Base-by-base conservation (phyloP, 2,797 vertebrate species). In the Schizothorax lantsangensis region DNA sequence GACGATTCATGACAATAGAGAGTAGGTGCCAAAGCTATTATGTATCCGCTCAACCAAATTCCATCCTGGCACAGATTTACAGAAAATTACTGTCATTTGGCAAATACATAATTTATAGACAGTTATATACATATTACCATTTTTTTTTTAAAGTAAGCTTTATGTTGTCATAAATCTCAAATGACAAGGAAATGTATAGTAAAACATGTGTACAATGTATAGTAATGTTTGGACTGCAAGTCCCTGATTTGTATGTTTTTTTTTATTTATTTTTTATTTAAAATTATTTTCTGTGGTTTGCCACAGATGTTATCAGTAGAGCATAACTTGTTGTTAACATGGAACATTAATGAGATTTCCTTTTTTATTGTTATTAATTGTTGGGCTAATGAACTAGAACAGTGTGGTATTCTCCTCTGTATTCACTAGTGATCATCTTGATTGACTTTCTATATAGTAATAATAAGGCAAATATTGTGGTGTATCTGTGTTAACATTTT, bases 401-500 rank as follows among this genome's bases (percentile, higher is more conserved):
- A n/a, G 52, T 40, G 47, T 47, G n/a, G 57, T 79, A 26, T 80
- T 80, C 64, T 80, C n/a, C 57, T 80, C 78, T 64, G 10, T 64
- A 26, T 77, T 77, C 49, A 54, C 47, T 21, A 5, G 17, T 62
- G 57, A 43, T 80, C n/a, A n/a, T 66, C 79, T 47, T 64, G 7
- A 43, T 64, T 43, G 59, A 26, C 78, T 80, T 64, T 64, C 15
- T 33, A 21, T 26, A 45, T 57, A 23, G 19, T 8, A 40, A 30
- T 66, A 33, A 17, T 52, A 33, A 75, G 19, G 19, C 38, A 15
- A 47, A 74, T 62, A 21, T 74, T 47, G n/a, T 5, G 72, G 10
- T 7, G 11, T 33, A 7, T 33, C 21, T 64, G 5, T 43, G 36
- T 83, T n/a, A 77, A 21, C 57, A 11, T 72, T 88, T 86, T 19